A percentile compares a stretch with the other conserved stretches of the same genome.
Evolutionary conservation across 1,140 invertebrate genomes (phyloP).

Genomic region (Belonocnema kinseyi): DNA sequence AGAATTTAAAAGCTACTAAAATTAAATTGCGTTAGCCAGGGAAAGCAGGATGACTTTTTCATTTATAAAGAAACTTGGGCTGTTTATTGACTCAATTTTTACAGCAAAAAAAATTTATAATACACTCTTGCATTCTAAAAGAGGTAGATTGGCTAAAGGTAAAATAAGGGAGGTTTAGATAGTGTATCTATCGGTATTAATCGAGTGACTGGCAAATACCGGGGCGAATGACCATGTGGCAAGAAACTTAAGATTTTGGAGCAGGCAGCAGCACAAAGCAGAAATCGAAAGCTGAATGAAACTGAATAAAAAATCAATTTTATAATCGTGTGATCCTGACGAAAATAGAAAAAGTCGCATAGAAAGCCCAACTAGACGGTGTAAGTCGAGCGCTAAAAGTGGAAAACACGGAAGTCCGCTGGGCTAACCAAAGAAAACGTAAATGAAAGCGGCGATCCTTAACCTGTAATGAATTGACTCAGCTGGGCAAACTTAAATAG

Average conservation of each 20-base stretch:
- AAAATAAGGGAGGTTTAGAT: not conserved
- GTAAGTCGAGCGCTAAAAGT: not conserved
- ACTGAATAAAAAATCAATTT: not conserved
- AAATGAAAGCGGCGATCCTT: constrained; percentile 8
- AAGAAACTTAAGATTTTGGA: constrained; percentile 23
- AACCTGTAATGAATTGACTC: not conserved
- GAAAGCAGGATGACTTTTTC: no score
- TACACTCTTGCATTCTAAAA: no score
- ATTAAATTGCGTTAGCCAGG: no score
- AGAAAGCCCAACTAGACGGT: not conserved
- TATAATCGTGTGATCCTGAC: no score
- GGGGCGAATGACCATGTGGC: constrained; percentile 51
- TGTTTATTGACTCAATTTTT: no score
- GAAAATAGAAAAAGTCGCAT: not conserved
- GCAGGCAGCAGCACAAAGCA: not conserved
- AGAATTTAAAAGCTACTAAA: no score
- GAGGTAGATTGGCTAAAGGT: no score
- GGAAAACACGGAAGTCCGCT: constrained; percentile 33
- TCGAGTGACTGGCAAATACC: constrained; percentile 2
- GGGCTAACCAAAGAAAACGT: constrained; percentile 60
- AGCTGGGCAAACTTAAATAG: not conserved
- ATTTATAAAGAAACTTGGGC: no score
- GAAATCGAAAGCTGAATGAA: not conserved
- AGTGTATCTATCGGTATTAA: constrained; percentile 15
- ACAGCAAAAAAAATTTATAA: no score